phyloP scores from a whole-genome alignment of 92 coral and sea anemone species.

The Actinostola sp. region DNA sequence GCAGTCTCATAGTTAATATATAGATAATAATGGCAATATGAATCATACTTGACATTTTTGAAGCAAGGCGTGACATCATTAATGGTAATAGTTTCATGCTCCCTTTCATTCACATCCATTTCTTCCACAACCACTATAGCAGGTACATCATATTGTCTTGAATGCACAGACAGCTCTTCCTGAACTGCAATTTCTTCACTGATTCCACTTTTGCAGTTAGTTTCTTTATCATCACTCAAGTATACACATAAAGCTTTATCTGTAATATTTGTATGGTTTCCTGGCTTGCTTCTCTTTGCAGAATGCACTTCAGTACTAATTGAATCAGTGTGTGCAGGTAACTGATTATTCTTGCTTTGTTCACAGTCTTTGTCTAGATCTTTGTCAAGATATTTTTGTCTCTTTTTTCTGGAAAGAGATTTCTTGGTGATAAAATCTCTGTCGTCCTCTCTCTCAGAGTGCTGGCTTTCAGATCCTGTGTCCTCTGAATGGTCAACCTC shows the following conservation, averaged over 20 bases:
- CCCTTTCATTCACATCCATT: not conserved
- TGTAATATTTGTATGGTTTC: not conserved
- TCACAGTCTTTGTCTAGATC: not conserved
- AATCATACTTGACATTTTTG: slow-evolving; percentile 56
- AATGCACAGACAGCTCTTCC: not conserved
- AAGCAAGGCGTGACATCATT: slow-evolving; percentile 57
- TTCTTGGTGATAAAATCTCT: slow-evolving; percentile 10
- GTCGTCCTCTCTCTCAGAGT: slow-evolving; percentile 1
- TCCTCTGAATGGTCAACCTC: slow-evolving; percentile 6
- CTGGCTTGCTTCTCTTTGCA: not conserved
- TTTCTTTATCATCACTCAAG: no score
- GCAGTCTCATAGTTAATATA: no score
- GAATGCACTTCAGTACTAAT: not conserved
- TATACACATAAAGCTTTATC: not conserved
- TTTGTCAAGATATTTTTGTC: not conserved
- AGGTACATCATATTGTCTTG: not conserved
- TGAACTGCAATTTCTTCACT: not conserved
- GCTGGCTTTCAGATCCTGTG: slow-evolving; percentile 15
- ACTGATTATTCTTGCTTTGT: not conserved
- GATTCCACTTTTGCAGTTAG: not conserved
- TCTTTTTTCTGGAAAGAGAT: slow-evolving; percentile 12
- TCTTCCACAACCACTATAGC: slow-evolving; percentile 11
- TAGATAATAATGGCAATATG: not conserved
- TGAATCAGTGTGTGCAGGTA: not conserved
- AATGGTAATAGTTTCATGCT: slow-evolving; percentile 50